Conservation (phyloP, 2,113 vertebrate genomes). For the Rhombomys opimus region DNA sequence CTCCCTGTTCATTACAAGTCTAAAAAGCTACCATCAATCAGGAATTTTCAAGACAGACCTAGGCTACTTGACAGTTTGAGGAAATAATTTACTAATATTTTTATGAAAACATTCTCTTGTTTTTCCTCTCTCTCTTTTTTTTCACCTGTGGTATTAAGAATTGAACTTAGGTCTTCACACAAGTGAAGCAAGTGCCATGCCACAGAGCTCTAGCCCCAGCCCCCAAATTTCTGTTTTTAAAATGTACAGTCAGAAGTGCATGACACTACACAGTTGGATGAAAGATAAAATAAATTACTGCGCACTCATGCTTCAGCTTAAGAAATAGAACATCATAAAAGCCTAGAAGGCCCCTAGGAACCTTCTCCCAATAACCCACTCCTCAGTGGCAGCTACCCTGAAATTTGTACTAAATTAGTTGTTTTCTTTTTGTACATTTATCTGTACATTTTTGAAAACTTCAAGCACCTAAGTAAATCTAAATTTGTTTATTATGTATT, state of each 20-base stretch:
- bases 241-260: not conserved
- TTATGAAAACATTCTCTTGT: not conserved
- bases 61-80: not conserved
- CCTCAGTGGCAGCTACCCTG: not conserved
- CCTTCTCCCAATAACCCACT: not conserved
- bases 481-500: not conserved
- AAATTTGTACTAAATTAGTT: not conserved
- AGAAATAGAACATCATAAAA: not conserved
- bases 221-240: not conserved
- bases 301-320: not conserved
- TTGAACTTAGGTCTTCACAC: not conserved
- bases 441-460: constrained; percentile 9
- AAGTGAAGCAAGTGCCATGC: not conserved
- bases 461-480: not conserved
- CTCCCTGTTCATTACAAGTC: not conserved
- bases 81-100: constrained; percentile 24
- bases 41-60: not conserved
- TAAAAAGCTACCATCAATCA: not conserved
- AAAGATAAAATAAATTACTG: not conserved
- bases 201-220: not conserved
- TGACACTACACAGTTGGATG: constrained; percentile 21
- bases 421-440: constrained; percentile 32
- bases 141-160: not conserved
- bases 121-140: not conserved
- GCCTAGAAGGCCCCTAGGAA: not conserved